These are phyloP conservation scores for Pentalonia nigronervosa DNA, from an alignment of 1,140 invertebrate genomes.

Conservation along the genomic window DNA sequence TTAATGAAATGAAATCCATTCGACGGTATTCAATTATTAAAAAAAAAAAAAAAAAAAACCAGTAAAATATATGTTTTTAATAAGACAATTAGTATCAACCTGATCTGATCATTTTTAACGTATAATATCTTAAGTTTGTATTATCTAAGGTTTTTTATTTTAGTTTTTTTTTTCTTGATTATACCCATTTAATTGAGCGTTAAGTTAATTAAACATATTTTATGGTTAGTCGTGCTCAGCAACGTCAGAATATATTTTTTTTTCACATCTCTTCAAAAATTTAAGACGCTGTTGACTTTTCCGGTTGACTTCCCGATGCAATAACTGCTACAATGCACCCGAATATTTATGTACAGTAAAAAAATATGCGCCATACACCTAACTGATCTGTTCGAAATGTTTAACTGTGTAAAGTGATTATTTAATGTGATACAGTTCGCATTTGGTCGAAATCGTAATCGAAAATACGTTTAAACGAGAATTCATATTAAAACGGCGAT, in stretches of 20 bases:
- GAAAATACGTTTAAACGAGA: neutral
- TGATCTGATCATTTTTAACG: too few relatives aligned
- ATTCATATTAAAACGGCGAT: neutral
- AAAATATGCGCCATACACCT: neutral
- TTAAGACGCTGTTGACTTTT: neutral
- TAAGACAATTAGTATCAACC: too few relatives aligned
- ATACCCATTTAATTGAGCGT: too few relatives aligned
- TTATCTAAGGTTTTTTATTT: too few relatives aligned
- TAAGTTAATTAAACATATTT: too few relatives aligned
- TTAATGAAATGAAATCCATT: neutral
- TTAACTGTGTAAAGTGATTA: too few relatives aligned
- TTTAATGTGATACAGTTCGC: too few relatives aligned
- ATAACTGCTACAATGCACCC: neutral
- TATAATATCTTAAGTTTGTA: too few relatives aligned
- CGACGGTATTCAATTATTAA: neutral
- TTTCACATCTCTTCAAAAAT: neutral
- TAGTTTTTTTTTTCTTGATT: too few relatives aligned
- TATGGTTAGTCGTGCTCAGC: too few relatives aligned
- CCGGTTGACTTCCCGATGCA: neutral
- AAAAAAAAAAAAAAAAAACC: neutral
- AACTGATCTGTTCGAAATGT: neutral
- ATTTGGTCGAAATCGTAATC: neutral
- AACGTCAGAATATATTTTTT: too few relatives aligned
- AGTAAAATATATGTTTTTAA: too few relatives aligned
- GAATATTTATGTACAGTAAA: neutral